Base-by-base conservation (phyloP, 2,888 invertebrate genomes). In the Peribatodes rhomboidaria region DNA sequence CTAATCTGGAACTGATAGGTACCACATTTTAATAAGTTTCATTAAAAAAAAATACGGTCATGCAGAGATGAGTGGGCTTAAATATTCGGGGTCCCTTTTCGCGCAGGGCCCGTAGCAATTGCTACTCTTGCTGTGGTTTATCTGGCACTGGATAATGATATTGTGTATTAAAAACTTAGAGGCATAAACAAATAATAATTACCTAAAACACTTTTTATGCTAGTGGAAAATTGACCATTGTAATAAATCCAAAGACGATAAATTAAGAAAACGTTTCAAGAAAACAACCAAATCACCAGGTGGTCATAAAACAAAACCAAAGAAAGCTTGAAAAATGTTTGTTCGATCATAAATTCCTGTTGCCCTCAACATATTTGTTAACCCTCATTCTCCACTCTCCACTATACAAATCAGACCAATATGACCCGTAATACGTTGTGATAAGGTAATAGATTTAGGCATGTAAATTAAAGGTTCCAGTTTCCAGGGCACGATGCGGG, bases 381-480 rank as follows among this genome's bases (percentile, higher is more conserved):
- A 78, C 76, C 79, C 76, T 27, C 71, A 73, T 81, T 81, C 74
- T 73, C 77, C 76, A 76, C 73, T 72, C 61, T 50, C 62, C 65
- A 47, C 63, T 56, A 64, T 64, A 65, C 50, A 64, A 55, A 39
- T 57, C 22, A 20, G 8, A 20, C 61, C 39, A 61, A 66, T 70
- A 56, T 71, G 59, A 62, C 66, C 73, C 63, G 69, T 80, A 76
- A 37, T 16, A 1, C 56, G 22, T 65, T 22, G 75, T 2, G 44
- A 59, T 76, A 82, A 66, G 67, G 71, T 63, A 73, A 64, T 80
- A 55, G 69, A 59, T 55, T 68, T 60, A 31, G 52, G 63, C 59
- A 77, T 81, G 79, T 77, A 84, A 87, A 88, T 87, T 84, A 83
- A 80, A 78, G 81, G 82, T 79, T 73, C 78, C 78, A 78, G 81